Evolutionary conservation across 2,888 invertebrate genomes (phyloP).

Genomic region (Synergus gifuensis): DNA sequence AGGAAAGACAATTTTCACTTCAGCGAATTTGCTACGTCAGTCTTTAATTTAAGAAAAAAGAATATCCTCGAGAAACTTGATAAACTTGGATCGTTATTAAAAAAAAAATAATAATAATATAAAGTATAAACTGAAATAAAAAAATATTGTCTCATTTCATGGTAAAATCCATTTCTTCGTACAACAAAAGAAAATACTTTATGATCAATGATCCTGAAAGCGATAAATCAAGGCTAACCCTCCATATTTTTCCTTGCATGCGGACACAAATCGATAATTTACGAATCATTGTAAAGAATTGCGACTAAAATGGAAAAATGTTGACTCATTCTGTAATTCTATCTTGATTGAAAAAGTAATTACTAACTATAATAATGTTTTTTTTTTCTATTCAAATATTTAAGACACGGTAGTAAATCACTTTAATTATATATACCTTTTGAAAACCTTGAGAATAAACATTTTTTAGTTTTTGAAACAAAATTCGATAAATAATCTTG

Average conservation of each 20-base stretch:
- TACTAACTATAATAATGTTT: not conserved
- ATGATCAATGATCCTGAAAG: slow-evolving; percentile 12
- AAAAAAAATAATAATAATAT: not conserved
- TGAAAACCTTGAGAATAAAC: not conserved
- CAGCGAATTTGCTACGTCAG: not conserved
- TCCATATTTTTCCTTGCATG: slow-evolving; percentile 9
- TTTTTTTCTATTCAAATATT: not conserved
- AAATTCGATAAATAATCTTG: not conserved
- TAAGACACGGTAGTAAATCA: not conserved
- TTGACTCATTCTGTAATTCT: slow-evolving; percentile 1
- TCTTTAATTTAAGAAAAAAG: not conserved
- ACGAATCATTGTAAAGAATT: slow-evolving; percentile 24
- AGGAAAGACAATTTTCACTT: not conserved
- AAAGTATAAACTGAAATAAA: not conserved
- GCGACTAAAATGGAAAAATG: slow-evolving; percentile 8
- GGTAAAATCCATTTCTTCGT: not conserved
- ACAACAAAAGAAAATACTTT: not conserved
- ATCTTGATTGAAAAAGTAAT: not conserved
- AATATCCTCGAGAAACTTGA: not conserved
- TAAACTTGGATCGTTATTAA: not conserved
- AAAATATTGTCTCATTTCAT: not conserved
- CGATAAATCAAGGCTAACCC: slow-evolving; percentile 21
- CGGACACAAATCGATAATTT: slow-evolving; percentile 22
- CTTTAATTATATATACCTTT: not conserved
- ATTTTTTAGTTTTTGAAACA: not conserved